phyloP scores from a whole-genome alignment of 2,888 invertebrate genomes.

The Spicauda simplicius region DNA sequence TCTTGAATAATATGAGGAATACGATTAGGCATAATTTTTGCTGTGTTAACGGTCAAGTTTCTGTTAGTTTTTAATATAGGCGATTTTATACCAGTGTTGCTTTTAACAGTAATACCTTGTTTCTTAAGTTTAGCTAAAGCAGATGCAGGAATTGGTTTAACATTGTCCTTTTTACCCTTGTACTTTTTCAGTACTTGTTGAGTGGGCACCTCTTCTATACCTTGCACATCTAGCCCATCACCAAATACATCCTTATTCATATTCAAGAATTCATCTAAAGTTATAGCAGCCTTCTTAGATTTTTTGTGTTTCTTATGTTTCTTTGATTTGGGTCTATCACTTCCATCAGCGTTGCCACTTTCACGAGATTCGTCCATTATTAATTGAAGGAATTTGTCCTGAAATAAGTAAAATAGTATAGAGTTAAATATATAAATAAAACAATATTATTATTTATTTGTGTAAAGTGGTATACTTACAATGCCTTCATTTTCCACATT shows the following conservation, averaged over 20 bases:
- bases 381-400: slow-evolving; percentile 72
- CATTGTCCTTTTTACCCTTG: slow-evolving; percentile 59
- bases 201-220: slow-evolving; percentile 77
- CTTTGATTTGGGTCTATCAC: slow-evolving; percentile 59
- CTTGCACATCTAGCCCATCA: slow-evolving; percentile 74
- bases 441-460: background rate
- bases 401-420: slow-evolving; percentile 43
- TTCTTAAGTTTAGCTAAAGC: slow-evolving; percentile 72
- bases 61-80: slow-evolving; percentile 39
- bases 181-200: slow-evolving; percentile 66
- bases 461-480: slow-evolving; percentile 34
- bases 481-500: slow-evolving; percentile 33
- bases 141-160: slow-evolving; percentile 51
- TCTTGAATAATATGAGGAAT: slow-evolving; percentile 29
- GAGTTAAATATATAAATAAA: background rate
- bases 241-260: slow-evolving; percentile 82
- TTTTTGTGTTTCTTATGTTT: slow-evolving; percentile 79
- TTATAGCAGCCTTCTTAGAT: slow-evolving; percentile 75
- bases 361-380: slow-evolving; percentile 63
- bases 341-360: slow-evolving; percentile 43
- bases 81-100: slow-evolving; percentile 51
- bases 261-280: slow-evolving; percentile 77
- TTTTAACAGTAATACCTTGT: slow-evolving; percentile 72
- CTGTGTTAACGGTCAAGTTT: slow-evolving; percentile 38
- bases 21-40: slow-evolving; percentile 12